These are phyloP conservation scores for Ondatra zibethicus DNA, from an alignment of 2,113 vertebrate genomes.

Conservation along the genomic window DNA sequence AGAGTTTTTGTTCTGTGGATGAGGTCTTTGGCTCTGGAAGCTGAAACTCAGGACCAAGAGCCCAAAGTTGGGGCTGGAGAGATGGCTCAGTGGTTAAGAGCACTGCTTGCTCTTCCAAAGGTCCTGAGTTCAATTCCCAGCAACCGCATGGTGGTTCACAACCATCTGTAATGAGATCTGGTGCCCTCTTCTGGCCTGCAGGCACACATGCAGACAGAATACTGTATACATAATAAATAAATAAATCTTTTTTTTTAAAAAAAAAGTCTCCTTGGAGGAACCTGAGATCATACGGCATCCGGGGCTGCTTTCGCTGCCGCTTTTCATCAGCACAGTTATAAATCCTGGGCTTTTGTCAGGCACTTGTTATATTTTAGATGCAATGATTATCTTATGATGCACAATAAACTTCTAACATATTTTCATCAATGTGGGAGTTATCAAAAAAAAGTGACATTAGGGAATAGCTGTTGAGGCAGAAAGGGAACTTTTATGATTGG, in stretches of 20 bases:
- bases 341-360: conserved; percentile 52
- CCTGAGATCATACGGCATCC: background rate
- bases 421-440: conserved; percentile 65
- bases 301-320: conserved; percentile 41
- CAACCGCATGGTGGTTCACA: too few species aligned
- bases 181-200: too few species aligned
- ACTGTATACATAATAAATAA: too few species aligned
- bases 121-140: too few species aligned
- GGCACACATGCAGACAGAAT: too few species aligned
- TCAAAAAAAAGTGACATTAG: conserved; percentile 64
- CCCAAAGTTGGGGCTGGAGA: too few species aligned
- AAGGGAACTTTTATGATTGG: conserved; percentile 65
- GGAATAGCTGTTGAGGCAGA: conserved; percentile 60
- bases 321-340: conserved; percentile 50
- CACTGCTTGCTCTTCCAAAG: too few species aligned
- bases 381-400: conserved; percentile 64
- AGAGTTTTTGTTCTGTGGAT: background rate
- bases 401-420: conserved; percentile 67
- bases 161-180: too few species aligned
- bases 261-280: background rate
- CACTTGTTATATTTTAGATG: conserved; percentile 62
- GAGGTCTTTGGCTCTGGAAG: background rate
- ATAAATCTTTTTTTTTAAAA: too few species aligned
- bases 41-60: background rate
- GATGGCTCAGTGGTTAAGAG: too few species aligned